Conservation (phyloP, 2,113 vertebrate species). For the Grallaria varia region DNA sequence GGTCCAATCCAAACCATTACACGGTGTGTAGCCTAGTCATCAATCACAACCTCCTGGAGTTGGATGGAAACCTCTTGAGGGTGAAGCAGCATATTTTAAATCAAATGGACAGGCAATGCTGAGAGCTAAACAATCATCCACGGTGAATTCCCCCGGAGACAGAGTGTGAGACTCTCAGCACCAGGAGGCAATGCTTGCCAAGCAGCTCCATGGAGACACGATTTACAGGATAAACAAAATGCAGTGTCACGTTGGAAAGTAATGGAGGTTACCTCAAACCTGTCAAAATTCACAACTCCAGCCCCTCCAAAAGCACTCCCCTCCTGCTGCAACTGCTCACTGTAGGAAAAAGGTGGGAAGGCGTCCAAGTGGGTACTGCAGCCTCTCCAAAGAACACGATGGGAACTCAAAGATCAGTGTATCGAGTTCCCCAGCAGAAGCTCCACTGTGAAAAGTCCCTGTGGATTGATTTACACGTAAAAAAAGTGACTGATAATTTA, state of each 20-base stretch:
- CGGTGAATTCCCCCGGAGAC: neutral
- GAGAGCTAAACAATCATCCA: neutral
- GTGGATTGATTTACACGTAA: neutral
- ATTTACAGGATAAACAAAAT: neutral
- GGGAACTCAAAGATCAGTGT: neutral
- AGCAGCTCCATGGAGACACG: fast-evolving
- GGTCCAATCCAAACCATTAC: neutral
- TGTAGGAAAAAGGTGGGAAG: neutral
- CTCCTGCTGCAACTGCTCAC: neutral
- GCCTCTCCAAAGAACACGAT: neutral
- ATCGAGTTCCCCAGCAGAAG: neutral
- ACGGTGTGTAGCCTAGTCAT: neutral
- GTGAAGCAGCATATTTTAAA: neutral
- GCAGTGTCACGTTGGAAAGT: neutral
- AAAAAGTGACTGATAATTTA: neutral
- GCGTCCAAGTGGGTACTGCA: neutral
- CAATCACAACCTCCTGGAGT: neutral
- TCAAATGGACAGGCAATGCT: neutral
- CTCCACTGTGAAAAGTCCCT: neutral
- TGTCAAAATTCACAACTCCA: neutral
- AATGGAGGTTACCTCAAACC: neutral
- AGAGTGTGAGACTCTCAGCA: neutral
- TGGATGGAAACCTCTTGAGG: neutral
- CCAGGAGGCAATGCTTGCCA: neutral
- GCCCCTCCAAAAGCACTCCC: neutral